These are phyloP conservation scores for Phortica variegata DNA, from an alignment of 1,140 invertebrate species.

Conservation along the genomic window DNA sequence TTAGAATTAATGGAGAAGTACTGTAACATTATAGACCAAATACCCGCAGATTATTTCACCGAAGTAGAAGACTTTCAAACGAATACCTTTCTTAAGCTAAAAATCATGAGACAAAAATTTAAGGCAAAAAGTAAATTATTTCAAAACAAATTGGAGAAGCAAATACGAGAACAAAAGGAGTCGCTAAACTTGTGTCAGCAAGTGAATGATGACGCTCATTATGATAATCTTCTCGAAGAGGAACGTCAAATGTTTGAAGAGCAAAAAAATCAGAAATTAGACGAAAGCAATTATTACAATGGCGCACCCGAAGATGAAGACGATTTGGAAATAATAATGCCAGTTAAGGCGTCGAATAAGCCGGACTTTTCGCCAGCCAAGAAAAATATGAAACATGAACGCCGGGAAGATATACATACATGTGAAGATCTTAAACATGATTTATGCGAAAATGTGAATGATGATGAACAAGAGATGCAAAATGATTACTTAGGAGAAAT, in stretches of 20 bases:
- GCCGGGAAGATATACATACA: not conserved
- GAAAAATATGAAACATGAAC: not conserved
- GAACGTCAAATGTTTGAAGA: slow-evolving; percentile 29
- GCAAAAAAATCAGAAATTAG: not conserved
- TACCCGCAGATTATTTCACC: slow-evolving; percentile 42
- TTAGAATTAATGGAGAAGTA: slow-evolving; percentile 50
- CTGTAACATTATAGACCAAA: slow-evolving; percentile 46
- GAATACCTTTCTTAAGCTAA: slow-evolving; percentile 44
- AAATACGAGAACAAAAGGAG: slow-evolving; percentile 8
- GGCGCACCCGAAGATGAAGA: slow-evolving; percentile 23
- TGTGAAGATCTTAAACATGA: slow-evolving; percentile 6
- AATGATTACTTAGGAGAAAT: slow-evolving; percentile 5
- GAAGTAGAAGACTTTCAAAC: slow-evolving; percentile 40
- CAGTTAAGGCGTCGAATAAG: slow-evolving; percentile 29
- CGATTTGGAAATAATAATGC: slow-evolving; percentile 22
- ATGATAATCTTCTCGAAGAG: slow-evolving; percentile 26
- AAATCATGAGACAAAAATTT: slow-evolving; percentile 47
- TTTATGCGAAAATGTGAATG: slow-evolving; percentile 7
- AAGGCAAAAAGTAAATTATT: slow-evolving; percentile 43
- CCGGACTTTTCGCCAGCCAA: slow-evolving; percentile 7
- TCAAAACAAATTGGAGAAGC: slow-evolving; percentile 30
- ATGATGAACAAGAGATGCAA: not conserved
- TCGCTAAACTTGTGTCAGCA: too few relatives aligned
- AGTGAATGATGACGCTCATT: slow-evolving; percentile 13
- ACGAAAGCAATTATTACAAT: slow-evolving; percentile 15